A percentile compares a stretch with the other conserved stretches of the same genome.
Evolutionary conservation across 2,113 vertebrate genomes (phyloP).

Genomic region (Rousettus leschenaultii): DNA sequence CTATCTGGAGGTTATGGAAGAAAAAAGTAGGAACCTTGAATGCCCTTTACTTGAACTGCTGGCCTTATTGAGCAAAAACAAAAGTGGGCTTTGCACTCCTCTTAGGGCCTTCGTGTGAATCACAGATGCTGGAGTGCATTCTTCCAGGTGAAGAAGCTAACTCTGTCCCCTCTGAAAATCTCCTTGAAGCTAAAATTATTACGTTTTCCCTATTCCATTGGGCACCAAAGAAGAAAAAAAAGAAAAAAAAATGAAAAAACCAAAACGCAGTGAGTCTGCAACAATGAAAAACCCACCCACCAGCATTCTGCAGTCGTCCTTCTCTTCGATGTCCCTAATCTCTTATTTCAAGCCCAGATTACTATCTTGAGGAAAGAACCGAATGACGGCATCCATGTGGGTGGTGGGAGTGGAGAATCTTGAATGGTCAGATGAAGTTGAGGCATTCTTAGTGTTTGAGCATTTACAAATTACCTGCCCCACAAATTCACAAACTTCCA

Average conservation of each 20-base stretch:
- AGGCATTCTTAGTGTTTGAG: background rate
- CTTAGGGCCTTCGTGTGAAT: background rate
- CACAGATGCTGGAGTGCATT: background rate
- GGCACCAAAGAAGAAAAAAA: background rate
- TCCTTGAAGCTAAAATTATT: background rate
- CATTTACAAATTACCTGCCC: background rate
- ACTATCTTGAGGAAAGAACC: background rate
- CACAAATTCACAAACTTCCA: background rate
- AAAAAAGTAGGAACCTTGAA: background rate
- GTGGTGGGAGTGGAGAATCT: background rate
- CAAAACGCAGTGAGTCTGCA: background rate
- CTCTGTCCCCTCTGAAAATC: background rate
- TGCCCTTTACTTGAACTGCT: background rate
- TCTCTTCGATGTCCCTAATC: background rate
- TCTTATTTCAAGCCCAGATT: background rate
- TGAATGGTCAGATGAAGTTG: background rate
- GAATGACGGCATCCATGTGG: background rate
- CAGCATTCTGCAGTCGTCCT: background rate
- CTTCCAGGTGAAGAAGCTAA: background rate
- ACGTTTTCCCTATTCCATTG: background rate
- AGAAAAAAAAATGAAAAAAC: no score
- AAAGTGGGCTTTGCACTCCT: background rate
- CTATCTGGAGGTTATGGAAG: background rate
- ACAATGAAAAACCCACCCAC: background rate
- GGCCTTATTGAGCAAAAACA: background rate